Evolutionary conservation across 2,113 vertebrate genomes (phyloP).

Genomic region (Prionailurus viverrinus): DNA sequence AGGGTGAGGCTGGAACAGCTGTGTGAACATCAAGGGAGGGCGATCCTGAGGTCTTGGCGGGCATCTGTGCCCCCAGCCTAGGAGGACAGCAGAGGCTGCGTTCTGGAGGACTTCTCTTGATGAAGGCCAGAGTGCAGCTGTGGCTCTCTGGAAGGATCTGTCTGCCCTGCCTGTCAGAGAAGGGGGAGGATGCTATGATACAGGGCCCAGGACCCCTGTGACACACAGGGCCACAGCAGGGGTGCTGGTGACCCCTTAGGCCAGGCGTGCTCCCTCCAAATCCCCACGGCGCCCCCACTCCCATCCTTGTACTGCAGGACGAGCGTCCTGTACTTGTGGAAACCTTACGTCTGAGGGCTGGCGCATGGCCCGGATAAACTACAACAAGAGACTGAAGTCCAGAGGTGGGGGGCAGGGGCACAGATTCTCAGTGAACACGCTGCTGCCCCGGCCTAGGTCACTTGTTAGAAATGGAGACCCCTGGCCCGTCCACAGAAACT

Average conservation of each 20-base stretch:
- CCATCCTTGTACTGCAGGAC: not conserved
- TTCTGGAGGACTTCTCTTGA: not conserved
- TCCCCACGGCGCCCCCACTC: fast-evolving
- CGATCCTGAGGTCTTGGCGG: not conserved
- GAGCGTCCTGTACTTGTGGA: not conserved
- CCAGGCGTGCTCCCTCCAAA: not conserved
- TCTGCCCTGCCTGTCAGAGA: not conserved
- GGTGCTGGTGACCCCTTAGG: fast-evolving
- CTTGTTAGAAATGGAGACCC: not conserved
- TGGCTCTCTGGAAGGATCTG: not conserved
- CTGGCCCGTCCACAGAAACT: not conserved
- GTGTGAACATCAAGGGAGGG: not conserved
- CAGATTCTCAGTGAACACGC: not conserved
- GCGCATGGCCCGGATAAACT: not conserved
- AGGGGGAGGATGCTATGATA: not conserved
- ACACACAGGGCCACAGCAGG: not conserved
- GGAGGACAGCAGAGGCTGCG: not conserved
- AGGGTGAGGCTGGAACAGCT: not conserved
- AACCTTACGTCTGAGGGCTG: not conserved
- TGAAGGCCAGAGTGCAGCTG: not conserved
- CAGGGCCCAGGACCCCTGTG: not conserved
- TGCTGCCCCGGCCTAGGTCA: fast-evolving
- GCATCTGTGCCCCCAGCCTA: not conserved
- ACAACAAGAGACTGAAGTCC: not conserved
- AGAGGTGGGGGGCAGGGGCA: not conserved